Evolutionary conservation across 2,888 invertebrate species (phyloP).

Genomic region (Hypercompe scribonia): DNA sequence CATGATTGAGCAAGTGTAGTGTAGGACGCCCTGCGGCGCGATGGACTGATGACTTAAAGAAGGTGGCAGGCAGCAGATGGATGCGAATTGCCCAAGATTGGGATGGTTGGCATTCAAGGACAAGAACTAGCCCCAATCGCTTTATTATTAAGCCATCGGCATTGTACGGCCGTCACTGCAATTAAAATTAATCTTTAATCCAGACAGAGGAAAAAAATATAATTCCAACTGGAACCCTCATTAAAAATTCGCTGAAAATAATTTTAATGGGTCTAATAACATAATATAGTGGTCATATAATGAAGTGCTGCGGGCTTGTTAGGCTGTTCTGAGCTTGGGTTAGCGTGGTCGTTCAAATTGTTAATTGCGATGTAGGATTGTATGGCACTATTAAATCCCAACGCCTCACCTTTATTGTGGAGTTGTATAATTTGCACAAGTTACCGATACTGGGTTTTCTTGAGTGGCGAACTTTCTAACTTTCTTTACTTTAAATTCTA

Average conservation of each 20-base stretch:
- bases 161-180: not conserved
- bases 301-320: conserved; percentile 40
- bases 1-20: no score
- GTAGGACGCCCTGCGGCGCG: no score
- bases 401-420: conserved; percentile 52
- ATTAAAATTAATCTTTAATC: not conserved
- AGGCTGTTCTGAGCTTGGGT: conserved; percentile 25
- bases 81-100: no score
- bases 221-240: conserved; percentile 5
- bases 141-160: not conserved
- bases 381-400: conserved; percentile 50
- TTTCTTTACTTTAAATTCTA: no score
- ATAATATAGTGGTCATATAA: conserved; percentile 38
- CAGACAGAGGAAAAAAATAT: not conserved
- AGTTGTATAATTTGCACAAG: conserved; percentile 37
- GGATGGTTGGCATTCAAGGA: no score
- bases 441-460: not conserved
- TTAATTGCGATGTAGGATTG: conserved; percentile 45
- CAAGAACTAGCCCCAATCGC: not conserved
- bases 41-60: no score
- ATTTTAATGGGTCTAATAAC: conserved; percentile 42
- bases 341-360: conserved; percentile 47
- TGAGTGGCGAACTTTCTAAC: no score
- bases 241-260: conserved; percentile 22
- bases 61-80: no score